Conservation (phyloP, 2,113 vertebrate genomes). For the Apteryx mantelli region DNA sequence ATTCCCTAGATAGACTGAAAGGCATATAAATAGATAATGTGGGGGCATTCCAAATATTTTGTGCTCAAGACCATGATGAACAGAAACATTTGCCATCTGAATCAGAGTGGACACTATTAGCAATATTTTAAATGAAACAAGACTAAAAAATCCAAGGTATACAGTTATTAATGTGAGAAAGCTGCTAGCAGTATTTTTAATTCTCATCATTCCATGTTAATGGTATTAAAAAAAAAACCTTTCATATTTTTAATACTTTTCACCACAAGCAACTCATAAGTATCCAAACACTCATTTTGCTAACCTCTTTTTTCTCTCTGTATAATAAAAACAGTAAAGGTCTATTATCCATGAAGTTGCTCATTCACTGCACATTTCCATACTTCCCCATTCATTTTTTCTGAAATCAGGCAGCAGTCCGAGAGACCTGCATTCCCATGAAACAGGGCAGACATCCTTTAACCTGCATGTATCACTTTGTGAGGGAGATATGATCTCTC, state of each 20-base stretch:
- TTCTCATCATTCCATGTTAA: not conserved
- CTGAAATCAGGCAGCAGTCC: conserved; percentile 45
- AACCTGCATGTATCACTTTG: conserved; percentile 70
- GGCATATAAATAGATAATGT: not conserved
- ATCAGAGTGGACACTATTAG: not conserved
- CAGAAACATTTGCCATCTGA: not conserved
- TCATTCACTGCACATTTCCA: conserved; percentile 44
- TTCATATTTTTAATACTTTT: not conserved
- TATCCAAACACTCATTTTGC: not conserved
- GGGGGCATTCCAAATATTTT: not conserved
- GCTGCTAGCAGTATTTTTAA: conserved; percentile 2
- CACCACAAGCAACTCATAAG: not conserved
- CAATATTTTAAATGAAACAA: not conserved
- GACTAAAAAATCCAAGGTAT: not conserved
- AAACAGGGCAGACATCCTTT: conserved; percentile 67
- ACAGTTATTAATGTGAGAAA: not conserved
- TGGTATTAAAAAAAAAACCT: not conserved
- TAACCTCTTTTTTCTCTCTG: not conserved
- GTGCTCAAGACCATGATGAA: not conserved
- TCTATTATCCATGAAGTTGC: conserved; percentile 29
- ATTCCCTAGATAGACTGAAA: not conserved
- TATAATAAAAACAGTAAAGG: not conserved
- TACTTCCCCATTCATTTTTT: conserved; percentile 61
- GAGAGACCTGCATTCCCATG: not conserved
- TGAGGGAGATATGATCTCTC: conserved; percentile 66